Evolutionary conservation across 2,113 vertebrate genomes (phyloP).

Genomic region (Panthera uncia): DNA sequence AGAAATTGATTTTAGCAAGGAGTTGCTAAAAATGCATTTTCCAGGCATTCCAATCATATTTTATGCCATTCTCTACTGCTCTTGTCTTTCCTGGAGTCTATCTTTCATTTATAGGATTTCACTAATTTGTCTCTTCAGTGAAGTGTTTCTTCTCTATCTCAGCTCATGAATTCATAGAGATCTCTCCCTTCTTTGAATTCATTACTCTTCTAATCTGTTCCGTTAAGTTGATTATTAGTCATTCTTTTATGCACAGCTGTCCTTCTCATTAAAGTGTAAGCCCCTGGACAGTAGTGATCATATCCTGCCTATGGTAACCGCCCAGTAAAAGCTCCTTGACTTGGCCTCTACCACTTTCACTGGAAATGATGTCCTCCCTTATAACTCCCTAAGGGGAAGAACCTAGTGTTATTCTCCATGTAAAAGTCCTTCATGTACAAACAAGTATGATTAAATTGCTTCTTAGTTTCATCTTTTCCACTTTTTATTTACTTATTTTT

Average conservation of each 20-base stretch:
- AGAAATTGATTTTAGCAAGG: neutral
- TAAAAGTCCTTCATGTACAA: neutral
- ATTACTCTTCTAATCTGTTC: neutral
- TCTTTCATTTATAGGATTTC: neutral
- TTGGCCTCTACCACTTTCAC: neutral
- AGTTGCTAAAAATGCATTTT: neutral
- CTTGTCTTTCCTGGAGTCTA: neutral
- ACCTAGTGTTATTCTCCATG: neutral
- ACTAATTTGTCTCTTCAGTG: neutral
- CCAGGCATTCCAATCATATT: neutral
- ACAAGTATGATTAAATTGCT: neutral
- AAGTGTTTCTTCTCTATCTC: neutral
- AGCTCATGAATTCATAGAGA: neutral
- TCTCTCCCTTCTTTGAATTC: neutral
- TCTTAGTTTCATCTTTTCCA: neutral
- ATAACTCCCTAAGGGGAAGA: neutral
- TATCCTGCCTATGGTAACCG: neutral
- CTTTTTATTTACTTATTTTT: neutral
- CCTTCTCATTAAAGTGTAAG: conserved; percentile 12
- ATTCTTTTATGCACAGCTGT: neutral
- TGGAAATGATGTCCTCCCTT: neutral
- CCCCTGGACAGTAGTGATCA: neutral
- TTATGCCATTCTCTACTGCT: neutral
- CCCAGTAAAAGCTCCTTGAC: neutral
- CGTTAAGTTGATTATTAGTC: conserved; percentile 23